phyloP scores from a whole-genome alignment of 2,797 vertebrate species.

The Sebastes reedi region DNA sequence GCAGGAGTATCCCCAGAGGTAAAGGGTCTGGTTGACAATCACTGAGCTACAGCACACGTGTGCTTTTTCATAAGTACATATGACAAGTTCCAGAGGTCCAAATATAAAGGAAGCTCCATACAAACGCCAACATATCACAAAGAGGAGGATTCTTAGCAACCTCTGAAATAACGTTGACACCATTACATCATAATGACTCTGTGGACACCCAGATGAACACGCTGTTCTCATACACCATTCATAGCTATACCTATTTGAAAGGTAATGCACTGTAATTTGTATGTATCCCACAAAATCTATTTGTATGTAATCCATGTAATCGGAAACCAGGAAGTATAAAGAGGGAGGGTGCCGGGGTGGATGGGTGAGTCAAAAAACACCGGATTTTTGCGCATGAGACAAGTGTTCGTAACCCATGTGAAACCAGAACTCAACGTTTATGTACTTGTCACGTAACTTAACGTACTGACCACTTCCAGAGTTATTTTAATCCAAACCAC shows the following conservation, averaged over 20 bases:
- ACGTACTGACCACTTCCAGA: too few relatives aligned
- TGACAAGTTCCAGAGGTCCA: not conserved
- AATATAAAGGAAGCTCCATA: not conserved
- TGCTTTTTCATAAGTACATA: not conserved
- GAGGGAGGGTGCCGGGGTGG: too few relatives aligned
- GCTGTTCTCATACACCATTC: too few relatives aligned
- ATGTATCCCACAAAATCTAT: not conserved
- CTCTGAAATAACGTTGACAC: not conserved
- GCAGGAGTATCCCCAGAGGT: not conserved
- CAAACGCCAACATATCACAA: not conserved
- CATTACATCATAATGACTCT: not conserved
- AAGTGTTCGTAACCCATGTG: too few relatives aligned
- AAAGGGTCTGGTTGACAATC: not conserved
- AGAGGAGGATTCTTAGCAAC: not conserved
- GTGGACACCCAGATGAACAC: not conserved
- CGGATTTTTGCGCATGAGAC: rapidly evolving
- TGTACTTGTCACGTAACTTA: too few relatives aligned
- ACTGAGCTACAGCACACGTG: not conserved
- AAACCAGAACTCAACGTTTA: too few relatives aligned
- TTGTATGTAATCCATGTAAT: too few relatives aligned
- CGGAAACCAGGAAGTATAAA: too few relatives aligned
- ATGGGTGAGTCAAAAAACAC: too few relatives aligned
- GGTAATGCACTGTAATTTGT: too few relatives aligned
- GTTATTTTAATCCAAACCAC: too few relatives aligned
- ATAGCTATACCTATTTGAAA: too few relatives aligned